Evolutionary conservation across 2,113 vertebrate genomes (phyloP), one percentile per base, ranked within the genome.

Genomic region (Alligator mississippiensis): DNA sequence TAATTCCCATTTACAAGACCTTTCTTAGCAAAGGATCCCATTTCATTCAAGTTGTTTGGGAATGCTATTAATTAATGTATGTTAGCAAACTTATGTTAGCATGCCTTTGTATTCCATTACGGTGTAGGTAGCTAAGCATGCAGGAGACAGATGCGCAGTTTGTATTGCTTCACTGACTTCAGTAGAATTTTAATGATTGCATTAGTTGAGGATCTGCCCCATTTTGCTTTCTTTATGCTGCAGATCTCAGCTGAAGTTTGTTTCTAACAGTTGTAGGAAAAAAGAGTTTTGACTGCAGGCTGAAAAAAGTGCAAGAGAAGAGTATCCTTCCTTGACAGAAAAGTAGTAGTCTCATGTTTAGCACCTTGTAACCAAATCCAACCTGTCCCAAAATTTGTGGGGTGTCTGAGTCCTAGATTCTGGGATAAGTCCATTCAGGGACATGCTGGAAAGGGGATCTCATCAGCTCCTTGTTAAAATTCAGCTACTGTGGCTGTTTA

Each of bases 401-500:
- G 54, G 30, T 61, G 1, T 80, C 87, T 89, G 82, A 34, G 59
- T 68, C 55, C 81, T 62, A 58, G 14, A 59, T 66, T 30, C 7
- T 87, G 27, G 12, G 58, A 91, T 63, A 74, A 19, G 7, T 6
- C 25, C 24, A n/a, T 55, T n/a, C 58, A 59, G 34, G 68, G 28
- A 38, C 7, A 9, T 75, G 22, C 34, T 89, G 80, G 86, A 38
- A 90, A 55, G 76, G 76, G 22, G 24, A 93, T 75, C n/a, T 92
- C 74, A 77, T 91, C 11, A 78, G 25, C 38, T 77, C 93, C 60
- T 87, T 30, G 24, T 77, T 82, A 93, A 89, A 91, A 64, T 34
- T 66, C 70, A 75, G 38, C 78, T 63, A 85, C 55, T 78, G 64
- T 83, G 59, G 27, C 7, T 24, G 72, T 63, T 30, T 21, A 3